These are phyloP conservation scores for Agrochola litura DNA, from an alignment of 2,888 invertebrate genomes.

Conservation along the genomic window DNA sequence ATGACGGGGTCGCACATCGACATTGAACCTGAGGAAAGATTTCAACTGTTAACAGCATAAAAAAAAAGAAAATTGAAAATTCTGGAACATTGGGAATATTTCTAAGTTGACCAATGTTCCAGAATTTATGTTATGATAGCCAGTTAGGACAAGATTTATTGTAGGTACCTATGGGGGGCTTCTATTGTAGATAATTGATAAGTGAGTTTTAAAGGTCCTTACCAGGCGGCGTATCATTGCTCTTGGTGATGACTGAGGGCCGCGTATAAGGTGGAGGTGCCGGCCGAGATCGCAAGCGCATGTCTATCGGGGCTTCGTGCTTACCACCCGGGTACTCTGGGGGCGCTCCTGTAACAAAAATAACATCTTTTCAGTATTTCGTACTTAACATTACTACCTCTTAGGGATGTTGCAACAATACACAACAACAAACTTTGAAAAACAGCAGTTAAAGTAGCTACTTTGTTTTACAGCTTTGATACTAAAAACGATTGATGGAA, in stretches of 20 bases:
- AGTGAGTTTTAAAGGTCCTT: conserved; percentile 49
- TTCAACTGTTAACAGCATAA: background rate
- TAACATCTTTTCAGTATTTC: background rate
- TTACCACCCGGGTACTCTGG: conserved; percentile 83
- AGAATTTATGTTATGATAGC: background rate
- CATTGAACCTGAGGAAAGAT: conserved; percentile 91
- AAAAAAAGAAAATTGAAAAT: too few relatives aligned
- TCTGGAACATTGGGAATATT: background rate
- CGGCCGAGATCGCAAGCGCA: conserved; percentile 91
- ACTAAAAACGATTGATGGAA: background rate
- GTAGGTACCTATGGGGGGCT: background rate
- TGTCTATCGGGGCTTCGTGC: conserved; percentile 91
- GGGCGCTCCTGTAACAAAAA: conserved; percentile 76
- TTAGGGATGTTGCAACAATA: background rate
- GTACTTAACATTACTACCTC: background rate
- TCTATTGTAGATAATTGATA: background rate
- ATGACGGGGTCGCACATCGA: conserved; percentile 97
- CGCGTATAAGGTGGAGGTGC: conserved; percentile 92
- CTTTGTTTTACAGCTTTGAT: background rate
- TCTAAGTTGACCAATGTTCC: too few relatives aligned
- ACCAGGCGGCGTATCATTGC: conserved; percentile 85
- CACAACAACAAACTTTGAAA: too few relatives aligned
- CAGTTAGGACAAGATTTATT: background rate
- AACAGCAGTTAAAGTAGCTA: background rate
- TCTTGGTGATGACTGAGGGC: conserved; percentile 93